Base-by-base conservation (phyloP, 92 coral and sea anemone species). In the Porites lobata region DNA sequence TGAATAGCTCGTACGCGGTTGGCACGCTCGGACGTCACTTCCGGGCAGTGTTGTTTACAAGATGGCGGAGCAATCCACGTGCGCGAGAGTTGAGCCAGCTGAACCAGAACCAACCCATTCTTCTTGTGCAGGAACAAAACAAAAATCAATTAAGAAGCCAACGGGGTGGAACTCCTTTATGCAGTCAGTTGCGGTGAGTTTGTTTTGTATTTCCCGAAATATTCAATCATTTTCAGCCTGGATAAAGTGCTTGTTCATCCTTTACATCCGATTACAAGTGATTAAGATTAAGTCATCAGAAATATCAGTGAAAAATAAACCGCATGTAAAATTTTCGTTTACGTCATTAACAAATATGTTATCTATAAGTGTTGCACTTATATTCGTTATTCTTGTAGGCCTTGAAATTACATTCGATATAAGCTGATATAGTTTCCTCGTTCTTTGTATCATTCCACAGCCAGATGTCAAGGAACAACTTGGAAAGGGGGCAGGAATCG, bases 161-260 rank as follows among this genome's bases (percentile, higher is more conserved):
- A 83, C 69, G 73, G 79, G 87, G 75, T 83, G 87, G 87, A 83
- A 83, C 66, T 57, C 75, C 53, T 83, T 83, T 56, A 52, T 70
- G 63, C 87, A 83, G 75, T 26, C 61, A n/a, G 79, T 83, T 83
- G 87, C 87, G 79, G 87, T 69, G 75, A 83, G 87, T 69, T 65
- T 65, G 69, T 65, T 65, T 65, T 65, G 69, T 65, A 65, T 65
- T 65, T 65, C 69, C 69, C 69, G 69, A 65, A 65, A 65, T 65
- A 65, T 65, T 65, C 69, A 17, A 65, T 12, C 69, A 65, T 65
- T 65, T 65, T 18, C 20, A 65, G 24, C 69, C 7, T 65, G 69
- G 59, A 54, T 54, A 54, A 54, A 54, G 59, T 7, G 59, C 59
- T 7, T 54, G 58, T 54, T 54, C 59, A 61, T 59, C 65, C 65